Conservation (phyloP, 2,888 invertebrate genomes). For the Ptychoptera albimana region DNA sequence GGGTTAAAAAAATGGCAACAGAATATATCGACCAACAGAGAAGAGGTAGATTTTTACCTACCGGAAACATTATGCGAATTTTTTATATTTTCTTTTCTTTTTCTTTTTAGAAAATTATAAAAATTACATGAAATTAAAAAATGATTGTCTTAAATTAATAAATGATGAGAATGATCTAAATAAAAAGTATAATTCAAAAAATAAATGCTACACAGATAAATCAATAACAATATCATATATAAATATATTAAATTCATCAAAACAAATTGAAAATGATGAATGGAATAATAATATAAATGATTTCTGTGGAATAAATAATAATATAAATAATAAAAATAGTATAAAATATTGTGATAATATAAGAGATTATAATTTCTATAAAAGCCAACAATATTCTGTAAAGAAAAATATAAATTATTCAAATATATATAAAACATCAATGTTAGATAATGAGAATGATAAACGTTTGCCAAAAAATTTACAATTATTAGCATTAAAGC, state of each 20-base stretch:
- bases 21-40: constrained; percentile 8
- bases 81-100: not conserved
- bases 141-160: constrained; percentile 1
- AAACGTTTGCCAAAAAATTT: constrained; percentile 37
- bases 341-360: not conserved
- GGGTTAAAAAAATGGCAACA: constrained; percentile 31
- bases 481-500: constrained; percentile 28
- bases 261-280: not conserved
- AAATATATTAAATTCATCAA: constrained; percentile 2
- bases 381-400: not conserved
- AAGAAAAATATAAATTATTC: constrained; percentile 20
- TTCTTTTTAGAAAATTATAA: not conserved
- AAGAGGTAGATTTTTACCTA: constrained; percentile 4
- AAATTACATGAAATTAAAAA: constrained; percentile 2
- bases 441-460: constrained; percentile 34
- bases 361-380: not conserved
- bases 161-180: not conserved
- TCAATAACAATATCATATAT: not conserved
- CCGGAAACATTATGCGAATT: not conserved
- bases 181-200: not conserved
- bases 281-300: not conserved
- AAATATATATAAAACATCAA: constrained; percentile 23
- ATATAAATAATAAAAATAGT: not conserved
- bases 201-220: not conserved
- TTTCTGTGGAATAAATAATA: not conserved